Conservation (phyloP, 2,888 invertebrate species). For the Shargacucullia verbasci region DNA sequence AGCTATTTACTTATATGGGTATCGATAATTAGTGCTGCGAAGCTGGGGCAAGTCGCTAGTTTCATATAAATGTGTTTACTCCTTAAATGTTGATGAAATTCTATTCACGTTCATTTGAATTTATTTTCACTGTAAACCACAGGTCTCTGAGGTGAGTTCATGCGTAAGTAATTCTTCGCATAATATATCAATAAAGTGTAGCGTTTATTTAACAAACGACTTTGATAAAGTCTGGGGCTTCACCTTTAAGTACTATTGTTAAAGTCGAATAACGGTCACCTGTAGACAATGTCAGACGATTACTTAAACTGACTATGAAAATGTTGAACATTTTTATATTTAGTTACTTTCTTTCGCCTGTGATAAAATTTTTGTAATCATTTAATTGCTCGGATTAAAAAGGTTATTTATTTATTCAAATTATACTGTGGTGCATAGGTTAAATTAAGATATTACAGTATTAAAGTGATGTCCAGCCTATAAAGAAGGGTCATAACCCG, state of each 20-base stretch:
- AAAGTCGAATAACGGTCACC: conserved; percentile 27
- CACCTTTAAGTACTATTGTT: conserved; percentile 12
- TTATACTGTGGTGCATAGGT: no score
- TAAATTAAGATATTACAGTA: no score
- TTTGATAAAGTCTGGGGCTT: conserved; percentile 3
- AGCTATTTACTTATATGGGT: no score
- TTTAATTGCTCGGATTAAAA: no score
- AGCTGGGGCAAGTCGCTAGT: no score
- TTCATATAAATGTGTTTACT: no score
- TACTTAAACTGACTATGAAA: not conserved
- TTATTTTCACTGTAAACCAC: not conserved
- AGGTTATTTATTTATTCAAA: no score
- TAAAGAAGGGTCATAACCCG: no score
- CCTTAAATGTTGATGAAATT: not conserved
- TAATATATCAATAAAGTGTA: conserved; percentile 2
- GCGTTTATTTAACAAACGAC: conserved; percentile 10
- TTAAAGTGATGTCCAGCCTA: no score
- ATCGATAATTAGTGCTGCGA: no score
- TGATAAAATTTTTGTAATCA: no score
- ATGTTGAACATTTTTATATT: not conserved
- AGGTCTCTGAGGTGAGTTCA: not conserved
- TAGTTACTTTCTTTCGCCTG: no score
- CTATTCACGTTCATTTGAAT: not conserved
- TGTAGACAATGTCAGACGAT: conserved; percentile 28
- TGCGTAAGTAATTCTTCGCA: not conserved